Conservation (phyloP, 2,797 vertebrate genomes). For the Nannoperca australis region DNA sequence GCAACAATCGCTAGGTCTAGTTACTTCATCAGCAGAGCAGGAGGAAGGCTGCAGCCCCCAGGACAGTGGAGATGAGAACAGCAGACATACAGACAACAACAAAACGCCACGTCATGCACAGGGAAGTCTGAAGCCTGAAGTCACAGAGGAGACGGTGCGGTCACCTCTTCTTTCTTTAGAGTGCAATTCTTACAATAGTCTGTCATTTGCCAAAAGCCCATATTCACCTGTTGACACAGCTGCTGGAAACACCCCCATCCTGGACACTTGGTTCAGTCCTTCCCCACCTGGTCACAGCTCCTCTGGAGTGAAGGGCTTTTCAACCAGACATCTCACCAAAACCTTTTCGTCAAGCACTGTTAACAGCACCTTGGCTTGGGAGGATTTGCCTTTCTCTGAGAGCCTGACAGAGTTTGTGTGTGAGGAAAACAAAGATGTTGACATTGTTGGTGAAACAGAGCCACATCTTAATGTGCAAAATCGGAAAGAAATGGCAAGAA, state of each 20-base stretch:
- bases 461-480: neutral
- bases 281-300: conserved; percentile 10
- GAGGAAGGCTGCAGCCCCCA: conserved; percentile 59
- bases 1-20: conserved; percentile 76
- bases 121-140: conserved; percentile 7
- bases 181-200: conserved; percentile 12
- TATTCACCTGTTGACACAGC: neutral
- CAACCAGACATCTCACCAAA: conserved; percentile 13
- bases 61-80: conserved; percentile 30
- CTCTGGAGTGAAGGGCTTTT: neutral
- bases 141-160: neutral
- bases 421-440: conserved; percentile 45
- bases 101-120: neutral
- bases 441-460: conserved; percentile 15
- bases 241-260: conserved; percentile 4
- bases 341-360: conserved; percentile 13
- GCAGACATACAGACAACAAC: conserved; percentile 16
- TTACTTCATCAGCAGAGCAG: conserved; percentile 82
- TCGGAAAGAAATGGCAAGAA: neutral
- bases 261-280: conserved; percentile 13
- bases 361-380: conserved; percentile 51
- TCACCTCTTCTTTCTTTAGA: conserved; percentile 16
- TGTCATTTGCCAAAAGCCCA: conserved; percentile 19
- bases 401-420: conserved; percentile 72
- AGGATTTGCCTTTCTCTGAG: conserved; percentile 80